These are phyloP conservation scores for Bactericera cockerelli DNA, from an alignment of 1,140 invertebrate species.

Conservation along the genomic window DNA sequence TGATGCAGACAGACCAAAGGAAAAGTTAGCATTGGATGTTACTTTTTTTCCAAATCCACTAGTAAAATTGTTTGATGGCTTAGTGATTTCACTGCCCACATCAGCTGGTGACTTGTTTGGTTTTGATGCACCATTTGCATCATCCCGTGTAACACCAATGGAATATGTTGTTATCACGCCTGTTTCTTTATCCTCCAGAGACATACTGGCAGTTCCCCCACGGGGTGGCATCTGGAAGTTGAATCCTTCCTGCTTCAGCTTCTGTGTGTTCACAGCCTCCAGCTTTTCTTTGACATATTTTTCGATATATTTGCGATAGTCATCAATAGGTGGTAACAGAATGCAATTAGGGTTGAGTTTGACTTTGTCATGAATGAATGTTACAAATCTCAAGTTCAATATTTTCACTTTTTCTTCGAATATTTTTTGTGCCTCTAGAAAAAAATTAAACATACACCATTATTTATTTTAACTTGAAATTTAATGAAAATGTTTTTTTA, in stretches of 20 bases:
- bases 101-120: too few species aligned
- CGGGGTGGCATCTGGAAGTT: not conserved
- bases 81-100: too few species aligned
- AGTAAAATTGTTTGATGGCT: too few species aligned
- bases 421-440: not conserved
- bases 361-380: not conserved
- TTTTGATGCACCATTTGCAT: too few species aligned
- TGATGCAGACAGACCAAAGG: too few species aligned
- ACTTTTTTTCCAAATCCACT: too few species aligned
- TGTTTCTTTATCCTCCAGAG: not conserved
- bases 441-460: too few species aligned
- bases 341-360: not conserved
- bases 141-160: too few species aligned
- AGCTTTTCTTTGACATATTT: slow-evolving; percentile 4
- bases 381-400: not conserved
- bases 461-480: too few species aligned
- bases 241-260: not conserved
- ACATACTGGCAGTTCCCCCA: not conserved
- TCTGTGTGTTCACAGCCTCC: not conserved
- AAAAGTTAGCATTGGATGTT: too few species aligned
- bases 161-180: not conserved
- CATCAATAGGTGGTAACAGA: not conserved
- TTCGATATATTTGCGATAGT: not conserved
- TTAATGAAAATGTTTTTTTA: too few species aligned
- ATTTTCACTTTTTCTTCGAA: not conserved